These are phyloP conservation scores for Lamprotornis superbus DNA, from an alignment of 2,113 vertebrate genomes.

Conservation along the genomic window DNA sequence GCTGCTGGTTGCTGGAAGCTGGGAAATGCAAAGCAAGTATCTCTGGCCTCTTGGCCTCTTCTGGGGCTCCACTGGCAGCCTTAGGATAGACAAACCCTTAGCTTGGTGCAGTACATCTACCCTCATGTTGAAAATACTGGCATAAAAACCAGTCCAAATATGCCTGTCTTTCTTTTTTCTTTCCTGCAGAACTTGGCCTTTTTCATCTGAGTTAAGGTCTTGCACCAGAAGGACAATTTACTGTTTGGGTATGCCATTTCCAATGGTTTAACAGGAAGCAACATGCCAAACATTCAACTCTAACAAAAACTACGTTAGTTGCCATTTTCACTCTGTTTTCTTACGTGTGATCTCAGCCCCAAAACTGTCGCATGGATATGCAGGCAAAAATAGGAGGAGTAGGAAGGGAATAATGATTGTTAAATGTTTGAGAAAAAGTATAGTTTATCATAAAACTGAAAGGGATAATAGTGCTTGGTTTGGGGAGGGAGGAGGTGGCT, in stretches of 20 bases:
- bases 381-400: neutral
- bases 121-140: neutral
- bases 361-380: rapidly evolving
- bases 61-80: neutral
- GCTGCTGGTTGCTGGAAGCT: neutral
- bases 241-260: neutral
- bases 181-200: neutral
- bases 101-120: neutral
- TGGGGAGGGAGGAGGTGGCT: neutral
- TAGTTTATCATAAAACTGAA: neutral
- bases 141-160: neutral
- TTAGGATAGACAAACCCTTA: neutral
- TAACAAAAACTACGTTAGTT: neutral
- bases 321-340: neutral
- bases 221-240: neutral
- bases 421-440: neutral
- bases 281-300: neutral
- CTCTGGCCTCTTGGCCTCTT: neutral
- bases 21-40: neutral
- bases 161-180: neutral
- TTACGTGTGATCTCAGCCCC: neutral
- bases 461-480: neutral
- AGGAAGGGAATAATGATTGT: neutral
- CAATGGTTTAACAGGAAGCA: neutral
- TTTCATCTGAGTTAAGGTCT: neutral